A percentile compares a stretch with the other conserved stretches of the same genome.
Evolutionary conservation across 2,797 vertebrate species (phyloP).

Genomic region (Leptoclinus maculatus): DNA sequence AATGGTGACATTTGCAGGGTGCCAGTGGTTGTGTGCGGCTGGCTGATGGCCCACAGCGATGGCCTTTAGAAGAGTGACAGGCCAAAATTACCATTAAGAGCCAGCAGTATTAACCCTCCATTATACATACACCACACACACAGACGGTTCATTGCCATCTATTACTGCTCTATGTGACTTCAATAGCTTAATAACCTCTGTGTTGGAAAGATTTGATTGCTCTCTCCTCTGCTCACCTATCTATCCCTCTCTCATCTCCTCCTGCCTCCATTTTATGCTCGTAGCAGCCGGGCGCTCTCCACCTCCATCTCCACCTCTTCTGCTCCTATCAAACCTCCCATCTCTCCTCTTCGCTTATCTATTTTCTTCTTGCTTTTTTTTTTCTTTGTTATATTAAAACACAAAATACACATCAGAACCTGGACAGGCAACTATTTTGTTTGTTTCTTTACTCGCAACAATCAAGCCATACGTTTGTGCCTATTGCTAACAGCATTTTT

Average conservation of each 20-base stretch:
- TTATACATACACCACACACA: constrained; percentile 60
- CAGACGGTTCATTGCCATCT: constrained; percentile 41
- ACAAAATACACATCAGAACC: background rate
- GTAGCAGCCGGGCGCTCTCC: constrained; percentile 20
- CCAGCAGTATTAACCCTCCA: constrained; percentile 66
- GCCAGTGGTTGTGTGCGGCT: constrained; percentile 70
- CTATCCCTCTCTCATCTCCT: constrained; percentile 51
- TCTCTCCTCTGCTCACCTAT: constrained; percentile 51
- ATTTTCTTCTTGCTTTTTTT: background rate
- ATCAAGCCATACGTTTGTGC: background rate
- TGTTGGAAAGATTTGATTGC: constrained; percentile 59
- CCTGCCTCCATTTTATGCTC: constrained; percentile 51
- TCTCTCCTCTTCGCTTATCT: constrained; percentile 28
- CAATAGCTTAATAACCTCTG: constrained; percentile 65
- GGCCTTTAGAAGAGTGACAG: constrained; percentile 83
- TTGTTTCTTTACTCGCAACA: background rate
- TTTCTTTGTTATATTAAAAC: background rate
- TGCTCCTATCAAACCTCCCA: constrained; percentile 33
- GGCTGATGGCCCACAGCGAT: constrained; percentile 82
- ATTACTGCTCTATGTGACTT: constrained; percentile 60
- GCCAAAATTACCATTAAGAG: constrained; percentile 78
- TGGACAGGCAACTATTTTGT: background rate
- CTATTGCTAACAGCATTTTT: background rate
- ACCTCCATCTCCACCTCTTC: constrained; percentile 33
- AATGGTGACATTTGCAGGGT: constrained; percentile 84